Evolutionary conservation across 1,140 invertebrate genomes (phyloP), one percentile per base, ranked within the genome.

Genomic region (Atta texana): DNA sequence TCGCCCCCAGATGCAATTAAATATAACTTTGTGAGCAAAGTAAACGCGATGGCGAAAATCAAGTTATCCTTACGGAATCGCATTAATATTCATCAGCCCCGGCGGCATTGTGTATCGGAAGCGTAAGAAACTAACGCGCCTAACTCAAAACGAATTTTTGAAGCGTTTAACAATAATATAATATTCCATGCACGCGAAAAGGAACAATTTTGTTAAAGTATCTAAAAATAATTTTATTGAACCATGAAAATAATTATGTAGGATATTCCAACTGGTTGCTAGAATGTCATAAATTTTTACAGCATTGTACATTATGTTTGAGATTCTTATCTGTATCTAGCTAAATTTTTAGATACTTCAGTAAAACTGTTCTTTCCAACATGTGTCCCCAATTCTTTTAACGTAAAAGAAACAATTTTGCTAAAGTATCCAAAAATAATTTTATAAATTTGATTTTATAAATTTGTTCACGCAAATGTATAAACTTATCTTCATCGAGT

Each of bases 1-100:
- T 59, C 39, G 18, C 14, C 8, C 34, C 24, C 34, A 16, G 44
- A 84, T 57, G 14, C 69, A 61, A 84, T 84, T 84, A 84, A 75
- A 75, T 44, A 34, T 84, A 84, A 84, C 55, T 84, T 74, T 59
- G n/a, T 51, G 80, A 61, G 34, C 69, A 39, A 71, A 81, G 21
- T 81, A 72, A 53, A 81, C 24, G 34, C 34, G n/a, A 51, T 61
- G 39, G 39, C n/a, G 39, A 74, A 84, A 84, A 84, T 84, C 39
- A 49, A 28, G 3, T 84, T 84, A 84, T 34, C 14, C 24, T 74
- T 34, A 39, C 8, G 3, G n/a, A 72, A 68, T 61, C 39, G 68
- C 34, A 55, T 72, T 74, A 53, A 74, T 61, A 61, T 74, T 34
- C 39, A 39, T 74, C 57, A 49, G 12, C 12, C 14, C 8, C 53